These are phyloP conservation scores for Netelia melanura DNA, from an alignment of 2,888 invertebrate species.

Conservation along the genomic window DNA sequence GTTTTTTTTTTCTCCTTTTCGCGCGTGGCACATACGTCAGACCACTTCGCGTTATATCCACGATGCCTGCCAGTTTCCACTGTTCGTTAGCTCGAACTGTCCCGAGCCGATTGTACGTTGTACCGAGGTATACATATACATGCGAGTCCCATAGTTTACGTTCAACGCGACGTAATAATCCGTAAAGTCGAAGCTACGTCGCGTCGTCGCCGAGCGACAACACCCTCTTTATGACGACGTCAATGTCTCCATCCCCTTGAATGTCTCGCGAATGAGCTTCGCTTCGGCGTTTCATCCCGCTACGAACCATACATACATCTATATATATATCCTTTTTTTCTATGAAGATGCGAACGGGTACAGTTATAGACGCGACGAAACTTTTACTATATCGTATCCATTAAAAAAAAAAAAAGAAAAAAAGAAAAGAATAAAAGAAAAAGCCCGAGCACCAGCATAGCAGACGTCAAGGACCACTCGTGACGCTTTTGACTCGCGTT, in stretches of 20 bases:
- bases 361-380: no score
- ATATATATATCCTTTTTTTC: conserved; percentile 1
- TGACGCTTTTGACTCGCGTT: background rate
- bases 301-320: background rate
- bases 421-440: no score
- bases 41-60: background rate
- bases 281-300: background rate
- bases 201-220: conserved; percentile 3
- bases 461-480: conserved; percentile 22
- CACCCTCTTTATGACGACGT: conserved; percentile 39
- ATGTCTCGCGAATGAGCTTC: conserved; percentile 41
- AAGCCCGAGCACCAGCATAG: no score
- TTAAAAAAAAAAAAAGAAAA: no score
- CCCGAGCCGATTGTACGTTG: conserved; percentile 8
- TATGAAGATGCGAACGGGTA: no score
- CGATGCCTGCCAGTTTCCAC: conserved; percentile 6
- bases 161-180: conserved; percentile 15
- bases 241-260: conserved; percentile 53
- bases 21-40: background rate
- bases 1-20: background rate
- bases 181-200: background rate
- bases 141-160: background rate
- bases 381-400: no score
- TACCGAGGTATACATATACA: background rate
- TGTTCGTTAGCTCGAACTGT: background rate